Base-by-base conservation (phyloP, 2,113 vertebrate species). In the Platichthys flesus region DNA sequence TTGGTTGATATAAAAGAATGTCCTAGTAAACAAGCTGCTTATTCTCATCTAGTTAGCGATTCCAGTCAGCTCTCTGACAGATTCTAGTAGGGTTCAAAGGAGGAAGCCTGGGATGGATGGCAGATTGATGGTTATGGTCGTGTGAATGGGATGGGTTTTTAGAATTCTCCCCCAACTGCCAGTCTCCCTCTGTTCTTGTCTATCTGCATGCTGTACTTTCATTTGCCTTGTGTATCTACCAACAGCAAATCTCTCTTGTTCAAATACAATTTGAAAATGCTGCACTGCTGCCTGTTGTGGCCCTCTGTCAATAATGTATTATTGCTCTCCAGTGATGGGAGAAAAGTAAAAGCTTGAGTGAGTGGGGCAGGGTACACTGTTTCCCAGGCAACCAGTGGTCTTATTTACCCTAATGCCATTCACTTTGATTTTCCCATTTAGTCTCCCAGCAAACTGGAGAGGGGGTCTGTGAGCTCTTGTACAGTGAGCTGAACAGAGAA, bases 381-480 rank as follows among this genome's bases (percentile, higher is more conserved):
- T 93, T 90, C 93, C 93, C 87, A 89, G 94, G 94, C 91, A 94
- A 94, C 93, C 91, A 83, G 85, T 90, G 90, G 92, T 93, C 92
- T 92, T 94, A 93, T 94, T 93, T 94, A 93, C 93, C 89, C 91
- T 93, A 93, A 93, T 93, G 92, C 92, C 93, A 94, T 93, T 94
- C 93, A 91, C 91, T 94, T 93, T 94, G 94, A 95, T 94, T 92
- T 94, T 92, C 90, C 91, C 92, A 91, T 94, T 92, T 90, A 90
- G 86, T 84, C 89, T 88, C 79, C 74, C 78, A 76, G 91, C 85
- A 87, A 88, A 86, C 69, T 80, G 69, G 81, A 87, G 85, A 81
- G 71, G 68, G 67, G 72, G 84, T 65, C 71, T 81, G 55, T 73
- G 78, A 65, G 82, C 83, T 67, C 66, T 73, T 66, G 55, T 81